Base-by-base conservation (phyloP, 2,888 invertebrate genomes). In the Phlogophora meticulosa region DNA sequence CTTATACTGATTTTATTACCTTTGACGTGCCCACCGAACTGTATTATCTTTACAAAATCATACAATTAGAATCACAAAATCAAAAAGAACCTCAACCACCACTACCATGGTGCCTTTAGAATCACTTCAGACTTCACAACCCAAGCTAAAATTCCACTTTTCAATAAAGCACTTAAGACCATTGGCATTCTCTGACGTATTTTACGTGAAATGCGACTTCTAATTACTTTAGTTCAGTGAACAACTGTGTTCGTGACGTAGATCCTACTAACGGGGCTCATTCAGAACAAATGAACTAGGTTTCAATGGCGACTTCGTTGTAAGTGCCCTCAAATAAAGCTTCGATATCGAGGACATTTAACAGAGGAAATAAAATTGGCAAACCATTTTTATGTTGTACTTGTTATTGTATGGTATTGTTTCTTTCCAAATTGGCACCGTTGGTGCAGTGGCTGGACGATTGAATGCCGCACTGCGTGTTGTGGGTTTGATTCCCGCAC, bases 271-370 rank as follows among this genome's bases (percentile, higher is more conserved):
- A 81, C 78, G 85, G 83, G 82, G 79, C 82, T 86, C 87, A 87
- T 87, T 88, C 80, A 76, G 80, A 81, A 87, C 83, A 85, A 87
- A 84, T 84, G 85, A 87, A 87, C 86, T 86, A 87, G 85, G 79
- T 85, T 87, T 82, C 83, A 84, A 87, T 85, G 83, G 83, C 78
- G 78, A 82, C 80, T 79, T 67, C 61, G 67, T 38, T 56, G 78
- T 81, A 85, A 89, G 87, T 87, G 85, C 83, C 84, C 81, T 77
- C 84, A 78, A 86, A 83, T 85, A 76, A 75, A 77, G 71, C 64
- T 49, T 55, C 40, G 38, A 57, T 65, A 65, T 59, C 61, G 40
- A 66, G 15, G 45, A 60, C 73, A 63, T 63, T 78, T 78, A 58
- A 51, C 42, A 24, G 34, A 24, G 43, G 59, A 49, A 60, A 55